Evolutionary conservation across 1,140 invertebrate genomes (phyloP).

Genomic region (Hirudo medicinalis): DNA sequence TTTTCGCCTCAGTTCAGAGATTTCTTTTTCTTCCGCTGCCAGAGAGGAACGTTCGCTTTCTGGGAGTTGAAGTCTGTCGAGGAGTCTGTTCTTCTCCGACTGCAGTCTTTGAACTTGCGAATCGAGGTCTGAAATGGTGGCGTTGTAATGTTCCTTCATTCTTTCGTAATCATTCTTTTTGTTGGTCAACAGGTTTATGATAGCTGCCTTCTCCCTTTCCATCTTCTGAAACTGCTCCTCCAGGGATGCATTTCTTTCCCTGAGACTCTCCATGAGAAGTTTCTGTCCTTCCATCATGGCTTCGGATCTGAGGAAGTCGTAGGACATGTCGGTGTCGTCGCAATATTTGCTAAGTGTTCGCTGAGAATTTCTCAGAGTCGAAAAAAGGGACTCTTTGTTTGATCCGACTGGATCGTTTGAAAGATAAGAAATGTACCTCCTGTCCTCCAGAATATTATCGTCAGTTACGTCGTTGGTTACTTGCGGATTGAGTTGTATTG

Average conservation of each 20-base stretch:
- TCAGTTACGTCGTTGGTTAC: no score
- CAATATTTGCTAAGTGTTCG: not conserved
- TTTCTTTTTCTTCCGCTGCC: conserved; percentile 22
- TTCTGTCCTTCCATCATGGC: conserved; percentile 21
- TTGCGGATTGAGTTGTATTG: no score
- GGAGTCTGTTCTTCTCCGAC: conserved; percentile 17
- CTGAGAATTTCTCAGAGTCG: no score
- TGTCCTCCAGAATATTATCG: no score
- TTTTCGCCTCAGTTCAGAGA: conserved; percentile 16
- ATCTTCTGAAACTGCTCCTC: conserved; percentile 19
- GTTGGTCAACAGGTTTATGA: conserved; percentile 17
- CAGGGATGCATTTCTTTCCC: conserved; percentile 17
- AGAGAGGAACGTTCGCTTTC: conserved; percentile 22
- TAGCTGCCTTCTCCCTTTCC: conserved; percentile 20
- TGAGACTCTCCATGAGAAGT: conserved; percentile 21
- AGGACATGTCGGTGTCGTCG: conserved; percentile 4
- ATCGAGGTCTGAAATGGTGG: conserved; percentile 31
- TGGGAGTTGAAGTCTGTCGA: conserved; percentile 28
- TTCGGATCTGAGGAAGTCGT: conserved; percentile 17
- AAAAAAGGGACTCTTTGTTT: no score
- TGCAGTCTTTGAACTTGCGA: conserved; percentile 15
- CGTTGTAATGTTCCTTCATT: conserved; percentile 65
- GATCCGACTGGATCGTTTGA: no score
- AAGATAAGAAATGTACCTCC: no score
- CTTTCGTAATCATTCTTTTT: conserved; percentile 21